Base-by-base conservation (phyloP, 2,888 invertebrate species). In the Latrodectus elegans region DNA sequence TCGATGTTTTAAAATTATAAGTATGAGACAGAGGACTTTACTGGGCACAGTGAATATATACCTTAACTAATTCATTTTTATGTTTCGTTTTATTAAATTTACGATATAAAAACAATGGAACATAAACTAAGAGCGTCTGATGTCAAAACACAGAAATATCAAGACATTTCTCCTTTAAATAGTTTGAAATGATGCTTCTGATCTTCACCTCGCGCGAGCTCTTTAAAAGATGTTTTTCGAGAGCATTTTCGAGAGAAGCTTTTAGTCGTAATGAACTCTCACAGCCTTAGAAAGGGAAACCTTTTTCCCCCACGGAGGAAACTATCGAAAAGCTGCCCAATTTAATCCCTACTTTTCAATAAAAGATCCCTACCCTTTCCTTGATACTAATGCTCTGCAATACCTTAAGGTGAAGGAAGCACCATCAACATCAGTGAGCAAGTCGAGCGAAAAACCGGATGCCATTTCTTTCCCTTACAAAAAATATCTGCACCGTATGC, bases 401-500 rank as follows among this genome's bases (percentile, higher is more conserved):
- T 53, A 52, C 22, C 77, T 9, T 68, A 14, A 60, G n/a, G 60
- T 60, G 12, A 6, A 38, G 4, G 12, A 6, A 38, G 4, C 6
- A 38, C 38, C 38, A 4, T 38, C 38, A 12, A 60, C 60, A 15
- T n/a, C 60, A 60, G n/a, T 60, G 10, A 60, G 60, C 14, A 60
- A 60, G 60, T 60, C 60, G 60, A n/a, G 38, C 38, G 38, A 38
- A 67, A 15, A 38, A 22, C 73, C 73, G 80, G 73, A 79, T 72
- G 60, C 38, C 64, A 72, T 79, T 79, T 53, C 49, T 71, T 55
- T 26, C 60, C 12, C 73, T 53, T 51, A 52, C 53, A 80, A 71
- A 71, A 72, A 81, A 73, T 73, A 65, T 72, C 73, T 67, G 64
- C 81, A 52, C 51, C 71, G 26, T 55, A 15, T 79, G 60, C 49